A percentile compares a stretch with the other conserved stretches of the same genome.
These are phyloP conservation scores for Elanus axillaris DNA, from an alignment of 2,113 vertebrate genomes.

Conservation along the genomic window DNA sequence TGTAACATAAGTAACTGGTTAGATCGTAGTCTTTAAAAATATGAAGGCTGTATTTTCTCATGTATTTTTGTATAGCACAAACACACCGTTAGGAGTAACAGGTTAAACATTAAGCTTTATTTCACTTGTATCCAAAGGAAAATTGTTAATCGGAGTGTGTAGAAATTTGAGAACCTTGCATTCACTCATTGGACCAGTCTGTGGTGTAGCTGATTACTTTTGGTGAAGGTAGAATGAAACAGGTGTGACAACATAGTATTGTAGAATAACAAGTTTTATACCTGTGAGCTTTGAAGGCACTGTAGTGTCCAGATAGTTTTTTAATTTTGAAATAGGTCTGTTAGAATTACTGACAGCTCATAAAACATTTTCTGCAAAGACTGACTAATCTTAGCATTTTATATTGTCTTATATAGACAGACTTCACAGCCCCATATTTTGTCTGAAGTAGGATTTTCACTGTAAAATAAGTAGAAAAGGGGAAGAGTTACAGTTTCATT, in stretches of 20 bases:
- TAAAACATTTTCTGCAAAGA: neutral
- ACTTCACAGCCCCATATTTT: neutral
- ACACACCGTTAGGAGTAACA: neutral
- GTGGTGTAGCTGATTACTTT: neutral
- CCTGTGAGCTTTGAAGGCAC: neutral
- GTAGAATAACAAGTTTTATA: neutral
- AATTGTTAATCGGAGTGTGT: neutral
- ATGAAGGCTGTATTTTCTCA: neutral
- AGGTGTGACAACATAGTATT: neutral
- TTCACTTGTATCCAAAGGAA: neutral
- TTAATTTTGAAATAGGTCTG: neutral
- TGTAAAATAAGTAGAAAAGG: conserved; percentile 48
- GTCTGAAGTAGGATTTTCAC: conserved; percentile 32
- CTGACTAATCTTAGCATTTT: neutral
- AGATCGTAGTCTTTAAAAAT: neutral
- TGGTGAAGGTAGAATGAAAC: neutral
- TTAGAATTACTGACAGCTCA: neutral
- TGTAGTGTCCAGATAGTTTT: neutral
- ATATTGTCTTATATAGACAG: neutral
- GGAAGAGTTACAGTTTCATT: conserved; percentile 64
- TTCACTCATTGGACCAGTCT: neutral
- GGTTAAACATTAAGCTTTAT: neutral
- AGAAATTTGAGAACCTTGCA: neutral
- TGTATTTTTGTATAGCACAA: neutral
- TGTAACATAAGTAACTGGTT: neutral